These are phyloP conservation scores for Torymus auratus DNA, from an alignment of 2,888 invertebrate species.

Conservation along the genomic window DNA sequence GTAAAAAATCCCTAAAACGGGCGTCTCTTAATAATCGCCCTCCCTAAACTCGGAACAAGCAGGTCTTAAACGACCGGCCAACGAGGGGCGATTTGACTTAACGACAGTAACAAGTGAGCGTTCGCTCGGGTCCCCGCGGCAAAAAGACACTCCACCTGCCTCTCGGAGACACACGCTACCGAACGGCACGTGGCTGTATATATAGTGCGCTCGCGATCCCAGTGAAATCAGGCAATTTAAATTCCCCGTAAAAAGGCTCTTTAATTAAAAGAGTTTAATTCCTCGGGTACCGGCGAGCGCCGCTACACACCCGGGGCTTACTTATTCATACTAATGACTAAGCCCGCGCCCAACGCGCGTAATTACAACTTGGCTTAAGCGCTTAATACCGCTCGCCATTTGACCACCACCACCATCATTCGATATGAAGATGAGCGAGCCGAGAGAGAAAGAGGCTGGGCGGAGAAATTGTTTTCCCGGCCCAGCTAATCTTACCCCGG, in stretches of 20 bases:
- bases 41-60: no score
- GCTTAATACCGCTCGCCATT: conserved; percentile 42
- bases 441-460: no score
- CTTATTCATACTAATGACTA: conserved; percentile 73
- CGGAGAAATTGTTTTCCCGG: conserved; percentile 34
- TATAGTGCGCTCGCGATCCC: conserved; percentile 55
- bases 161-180: background rate
- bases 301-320: conserved; percentile 59
- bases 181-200: background rate
- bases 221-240: conserved; percentile 73
- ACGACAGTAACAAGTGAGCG: conserved; percentile 38
- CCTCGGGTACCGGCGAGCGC: conserved; percentile 60
- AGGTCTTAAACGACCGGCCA: background rate
- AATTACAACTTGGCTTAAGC: conserved; percentile 60
- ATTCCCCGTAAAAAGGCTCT: conserved; percentile 72
- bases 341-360: conserved; percentile 56
- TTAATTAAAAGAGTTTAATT: conserved; percentile 74
- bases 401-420: conserved; percentile 34
- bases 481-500: background rate
- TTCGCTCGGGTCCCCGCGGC: no score
- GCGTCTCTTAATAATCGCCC: no score
- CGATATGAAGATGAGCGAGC: conserved; percentile 35
- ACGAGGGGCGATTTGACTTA: conserved; percentile 43
- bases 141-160: no score
- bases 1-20: no score